Base-by-base conservation (phyloP, 2,113 vertebrate genomes). In the Alethe castanea region DNA sequence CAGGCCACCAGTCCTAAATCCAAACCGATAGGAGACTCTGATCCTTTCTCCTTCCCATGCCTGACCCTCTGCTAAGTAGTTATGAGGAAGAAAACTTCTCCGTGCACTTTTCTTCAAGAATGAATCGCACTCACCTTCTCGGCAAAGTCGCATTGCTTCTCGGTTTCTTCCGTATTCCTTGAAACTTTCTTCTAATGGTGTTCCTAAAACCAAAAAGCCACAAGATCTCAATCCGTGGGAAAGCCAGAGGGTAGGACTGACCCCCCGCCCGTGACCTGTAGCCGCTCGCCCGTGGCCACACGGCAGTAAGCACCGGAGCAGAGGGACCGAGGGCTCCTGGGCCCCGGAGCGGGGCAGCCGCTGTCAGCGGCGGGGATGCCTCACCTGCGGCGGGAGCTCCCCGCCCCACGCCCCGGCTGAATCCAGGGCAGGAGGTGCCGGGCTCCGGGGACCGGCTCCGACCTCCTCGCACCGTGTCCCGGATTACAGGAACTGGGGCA, bases 111-210 rank as follows among this genome's bases (percentile, higher is more conserved):
- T 57, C 52, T 23, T 50, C 35, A 28, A 15, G 42, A 86, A 67
- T 7, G 14, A 92, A 70, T 28, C 1, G 20, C 88, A 98, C 99
- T 99, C 98, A 99, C 99, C 99, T 98, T 99, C 99, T 98, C 98
- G 98, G 98, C 99, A 99, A 98, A 99, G 98, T 98, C 99, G 98
- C 99, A 99, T 99, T 85, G 99, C 99, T 99, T 99, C 99, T 96
- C 98, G 98, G 97, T 99, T 99, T 97, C 98, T 99, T 96, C 98
- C 99, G 29, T 98, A 99, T 97, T 99, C 99, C 98, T 99, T 99
- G 94, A 99, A 99, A 99, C 98, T 99, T 99, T 99, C 99, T 95
- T 99, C 99, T 98, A 98, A 98, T 95, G 99, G 99, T 95, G 98
- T 97, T 98, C 99, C 99, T 99, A 97, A 94, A 96, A 97, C 18